Conservation (phyloP, 2,113 vertebrate species). For the Conger conger region DNA sequence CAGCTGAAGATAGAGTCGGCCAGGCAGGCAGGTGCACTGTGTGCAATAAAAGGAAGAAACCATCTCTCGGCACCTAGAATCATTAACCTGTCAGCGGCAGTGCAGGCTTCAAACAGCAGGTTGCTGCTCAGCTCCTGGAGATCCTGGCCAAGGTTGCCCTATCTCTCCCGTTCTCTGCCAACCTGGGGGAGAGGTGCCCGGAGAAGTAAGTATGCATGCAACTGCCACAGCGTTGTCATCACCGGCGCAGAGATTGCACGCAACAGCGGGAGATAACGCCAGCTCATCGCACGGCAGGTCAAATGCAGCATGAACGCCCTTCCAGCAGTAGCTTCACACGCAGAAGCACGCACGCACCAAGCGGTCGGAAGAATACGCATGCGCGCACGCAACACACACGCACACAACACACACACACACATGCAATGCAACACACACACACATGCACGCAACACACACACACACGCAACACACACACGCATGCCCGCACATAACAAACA, state of each 20-base stretch:
- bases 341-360: not conserved
- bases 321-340: not conserved
- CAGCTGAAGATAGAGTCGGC: not conserved
- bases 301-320: not conserved
- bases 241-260: constrained; percentile 25
- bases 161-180: not conserved
- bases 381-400: too few species aligned
- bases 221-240: constrained; percentile 20
- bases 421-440: too few species aligned
- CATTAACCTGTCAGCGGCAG: not conserved
- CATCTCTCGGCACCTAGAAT: not conserved
- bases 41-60: not conserved
- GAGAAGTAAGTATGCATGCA: not conserved
- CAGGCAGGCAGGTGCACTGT: not conserved
- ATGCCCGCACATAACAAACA: too few species aligned
- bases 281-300: constrained; percentile 17
- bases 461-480: too few species aligned
- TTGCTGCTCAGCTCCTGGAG: not conserved
- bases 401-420: not conserved
- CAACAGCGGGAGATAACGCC: constrained; percentile 24
- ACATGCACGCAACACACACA: too few species aligned
- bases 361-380: not conserved
- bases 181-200: constrained; percentile 17
- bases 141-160: not conserved
- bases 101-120: not conserved